Evolutionary conservation across 2,113 vertebrate species (phyloP).

Genomic region (Entomyzon cyanotis): DNA sequence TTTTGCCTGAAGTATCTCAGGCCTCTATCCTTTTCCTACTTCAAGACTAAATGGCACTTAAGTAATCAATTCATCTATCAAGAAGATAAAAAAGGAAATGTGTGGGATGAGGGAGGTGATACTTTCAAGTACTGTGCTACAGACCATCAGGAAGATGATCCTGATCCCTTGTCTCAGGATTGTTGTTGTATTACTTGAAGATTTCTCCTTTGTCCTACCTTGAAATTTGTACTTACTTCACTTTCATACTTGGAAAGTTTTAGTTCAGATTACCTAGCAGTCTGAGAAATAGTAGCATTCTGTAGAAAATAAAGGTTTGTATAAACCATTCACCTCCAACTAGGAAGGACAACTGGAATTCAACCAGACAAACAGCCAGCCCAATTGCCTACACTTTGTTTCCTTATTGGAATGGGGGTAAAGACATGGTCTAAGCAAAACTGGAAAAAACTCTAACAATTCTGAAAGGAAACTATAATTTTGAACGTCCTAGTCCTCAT

Average conservation of each 20-base stretch:
- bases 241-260: neutral
- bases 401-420: neutral
- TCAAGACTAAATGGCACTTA: neutral
- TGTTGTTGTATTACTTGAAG: neutral
- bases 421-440: neutral
- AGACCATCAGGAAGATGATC: neutral
- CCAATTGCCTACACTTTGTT: neutral
- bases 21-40: neutral
- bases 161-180: neutral
- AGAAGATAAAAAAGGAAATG: neutral
- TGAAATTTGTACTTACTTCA: neutral
- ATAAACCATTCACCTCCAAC: neutral
- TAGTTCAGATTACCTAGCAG: neutral
- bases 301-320: neutral
- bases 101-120: neutral
- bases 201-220: neutral
- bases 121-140: neutral
- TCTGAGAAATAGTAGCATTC: neutral
- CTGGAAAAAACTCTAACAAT: neutral
- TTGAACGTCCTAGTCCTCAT: fast-evolving
- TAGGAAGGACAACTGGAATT: neutral
- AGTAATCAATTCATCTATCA: neutral
- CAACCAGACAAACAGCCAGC: neutral
- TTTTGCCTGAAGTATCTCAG: neutral
- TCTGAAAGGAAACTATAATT: neutral